These are phyloP conservation scores for Acanthornis magna DNA, from an alignment of 2,797 vertebrate species.

Conservation along the genomic window DNA sequence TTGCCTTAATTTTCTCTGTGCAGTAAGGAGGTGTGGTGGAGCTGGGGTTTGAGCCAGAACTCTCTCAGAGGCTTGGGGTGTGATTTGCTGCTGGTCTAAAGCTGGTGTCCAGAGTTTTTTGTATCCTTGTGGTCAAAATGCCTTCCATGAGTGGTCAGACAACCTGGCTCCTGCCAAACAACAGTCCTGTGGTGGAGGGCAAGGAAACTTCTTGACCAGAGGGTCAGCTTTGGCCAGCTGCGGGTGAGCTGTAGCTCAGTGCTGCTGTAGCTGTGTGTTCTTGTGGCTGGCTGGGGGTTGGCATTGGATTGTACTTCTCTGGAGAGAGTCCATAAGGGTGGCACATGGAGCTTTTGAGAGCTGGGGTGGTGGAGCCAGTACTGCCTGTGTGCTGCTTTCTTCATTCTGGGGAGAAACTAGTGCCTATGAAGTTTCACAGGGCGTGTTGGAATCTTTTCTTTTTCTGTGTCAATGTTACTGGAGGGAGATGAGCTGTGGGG, in stretches of 20 bases:
- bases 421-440: neutral
- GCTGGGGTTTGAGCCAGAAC: accelerated
- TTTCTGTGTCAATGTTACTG: neutral
- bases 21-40: neutral
- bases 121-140: neutral
- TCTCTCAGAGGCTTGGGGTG: accelerated
- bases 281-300: neutral
- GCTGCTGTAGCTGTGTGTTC: neutral
- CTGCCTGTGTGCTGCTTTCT: accelerated
- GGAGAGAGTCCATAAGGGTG: accelerated
- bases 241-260: accelerated
- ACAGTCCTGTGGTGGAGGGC: neutral
- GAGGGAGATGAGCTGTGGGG: neutral
- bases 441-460: neutral
- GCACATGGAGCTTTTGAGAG: neutral
- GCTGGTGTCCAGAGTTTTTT: neutral
- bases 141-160: accelerated
- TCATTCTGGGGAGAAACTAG: neutral
- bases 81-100: neutral
- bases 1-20: neutral
- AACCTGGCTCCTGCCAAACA: neutral
- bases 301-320: neutral
- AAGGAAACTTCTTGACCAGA: neutral
- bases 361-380: neutral
- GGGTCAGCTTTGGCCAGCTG: neutral